Percentiles rank a stretch among this genome's conserved stretches.
Evolutionary conservation across 2,888 invertebrate genomes (phyloP).

Genomic region (Eurytoma adleriae): DNA sequence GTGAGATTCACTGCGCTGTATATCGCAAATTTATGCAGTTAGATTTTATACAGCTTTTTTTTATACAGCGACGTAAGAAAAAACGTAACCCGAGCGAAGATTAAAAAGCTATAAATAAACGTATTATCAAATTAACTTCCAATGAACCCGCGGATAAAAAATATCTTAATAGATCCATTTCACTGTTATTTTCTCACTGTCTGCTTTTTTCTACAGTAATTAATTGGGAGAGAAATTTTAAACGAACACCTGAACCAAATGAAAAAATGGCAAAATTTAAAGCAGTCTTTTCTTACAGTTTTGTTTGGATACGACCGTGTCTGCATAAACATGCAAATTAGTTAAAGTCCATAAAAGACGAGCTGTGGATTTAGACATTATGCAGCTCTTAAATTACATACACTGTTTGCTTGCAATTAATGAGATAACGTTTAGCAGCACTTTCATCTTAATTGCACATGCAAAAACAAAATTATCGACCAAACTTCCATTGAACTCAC

Average conservation of each 20-base stretch:
- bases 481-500: constrained; percentile 50
- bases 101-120: constrained; percentile 38
- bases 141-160: constrained; percentile 48
- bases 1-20: background rate
- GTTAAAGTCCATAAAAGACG: no score
- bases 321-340: no score
- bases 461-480: constrained; percentile 50
- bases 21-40: background rate
- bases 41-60: background rate
- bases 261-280: constrained; percentile 6
- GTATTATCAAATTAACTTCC: constrained; percentile 43
- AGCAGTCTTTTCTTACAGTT: background rate
- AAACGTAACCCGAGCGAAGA: constrained; percentile 35
- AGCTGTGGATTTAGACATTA: background rate
- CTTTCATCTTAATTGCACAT: constrained; percentile 47
- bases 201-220: background rate
- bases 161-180: constrained; percentile 17
- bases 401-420: constrained; percentile 33
- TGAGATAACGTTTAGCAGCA: constrained; percentile 36
- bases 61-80: background rate
- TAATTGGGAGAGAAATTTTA: background rate
- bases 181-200: constrained; percentile 8
- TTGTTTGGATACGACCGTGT: background rate
- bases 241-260: constrained; percentile 4
- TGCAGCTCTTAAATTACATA: constrained; percentile 13